A percentile compares a stretch with the other conserved stretches of the same genome.
These are phyloP conservation scores for Himantopus leucocephalus DNA, from an alignment of 2,113 vertebrate genomes.

Conservation along the genomic window DNA sequence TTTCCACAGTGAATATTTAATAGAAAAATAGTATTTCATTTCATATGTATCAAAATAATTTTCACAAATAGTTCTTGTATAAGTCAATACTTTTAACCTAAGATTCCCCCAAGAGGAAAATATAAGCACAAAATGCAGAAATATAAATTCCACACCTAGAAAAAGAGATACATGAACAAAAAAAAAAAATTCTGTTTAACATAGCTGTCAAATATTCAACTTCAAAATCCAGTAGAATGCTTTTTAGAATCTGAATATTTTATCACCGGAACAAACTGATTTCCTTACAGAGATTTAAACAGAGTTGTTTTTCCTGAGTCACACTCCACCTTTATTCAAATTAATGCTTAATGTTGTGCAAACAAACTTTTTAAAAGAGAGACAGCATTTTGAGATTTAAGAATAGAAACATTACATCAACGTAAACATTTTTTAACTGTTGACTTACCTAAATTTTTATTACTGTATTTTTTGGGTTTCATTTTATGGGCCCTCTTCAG, in stretches of 20 bases:
- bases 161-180: not conserved
- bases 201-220: not conserved
- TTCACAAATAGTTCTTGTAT: not conserved
- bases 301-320: not conserved
- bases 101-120: not conserved
- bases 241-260: not conserved
- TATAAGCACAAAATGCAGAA: not conserved
- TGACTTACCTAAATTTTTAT: slow-evolving; percentile 80
- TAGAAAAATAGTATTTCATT: not conserved
- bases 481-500: slow-evolving; percentile 91
- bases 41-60: not conserved
- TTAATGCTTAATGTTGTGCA: not conserved
- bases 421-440: not conserved
- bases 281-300: not conserved
- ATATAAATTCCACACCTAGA: not conserved
- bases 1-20: not conserved
- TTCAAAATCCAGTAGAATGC: not conserved
- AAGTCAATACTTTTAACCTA: not conserved
- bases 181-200: not conserved
- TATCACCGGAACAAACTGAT: not conserved
- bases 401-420: not conserved
- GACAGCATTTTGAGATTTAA: not conserved
- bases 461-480: slow-evolving; percentile 78
- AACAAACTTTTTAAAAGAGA: not conserved
- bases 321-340: not conserved